These are phyloP conservation scores for Siphamia tubifer DNA, from an alignment of 2,113 vertebrate species.

Conservation along the genomic window DNA sequence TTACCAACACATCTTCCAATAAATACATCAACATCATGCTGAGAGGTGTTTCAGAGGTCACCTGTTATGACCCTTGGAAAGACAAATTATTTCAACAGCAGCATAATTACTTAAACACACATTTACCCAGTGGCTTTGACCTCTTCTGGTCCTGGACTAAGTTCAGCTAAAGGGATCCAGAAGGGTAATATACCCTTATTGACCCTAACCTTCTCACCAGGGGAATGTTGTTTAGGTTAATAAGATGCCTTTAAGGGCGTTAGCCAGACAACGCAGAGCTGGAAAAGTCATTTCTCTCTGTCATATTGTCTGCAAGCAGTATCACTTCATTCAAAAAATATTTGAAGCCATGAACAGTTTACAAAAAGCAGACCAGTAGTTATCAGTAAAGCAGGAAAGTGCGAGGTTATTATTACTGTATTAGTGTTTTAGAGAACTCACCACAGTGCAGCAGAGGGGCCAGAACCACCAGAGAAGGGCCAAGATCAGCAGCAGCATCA, in stretches of 20 bases:
- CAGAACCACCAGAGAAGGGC: constrained; percentile 98
- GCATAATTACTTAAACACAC: constrained; percentile 45
- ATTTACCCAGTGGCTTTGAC: constrained; percentile 27
- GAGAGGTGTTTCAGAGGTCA: not conserved
- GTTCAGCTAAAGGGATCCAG: constrained; percentile 22
- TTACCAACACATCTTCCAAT: not conserved
- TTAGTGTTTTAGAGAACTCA: constrained; percentile 74
- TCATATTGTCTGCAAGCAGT: not conserved
- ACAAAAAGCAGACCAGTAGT: not conserved
- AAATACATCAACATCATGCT: not conserved
- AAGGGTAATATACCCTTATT: not conserved
- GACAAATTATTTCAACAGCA: constrained; percentile 27
- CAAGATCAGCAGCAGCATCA: constrained; percentile 90
- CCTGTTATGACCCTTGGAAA: constrained; percentile 19
- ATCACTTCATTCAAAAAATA: not conserved
- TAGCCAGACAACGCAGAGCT: constrained; percentile 12
- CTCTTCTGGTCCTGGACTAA: constrained; percentile 23
- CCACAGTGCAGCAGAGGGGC: constrained; percentile 99
- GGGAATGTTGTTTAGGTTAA: constrained; percentile 23
- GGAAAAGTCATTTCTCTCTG: constrained; percentile 9
- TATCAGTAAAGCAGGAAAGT: not conserved
- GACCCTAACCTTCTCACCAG: constrained; percentile 6
- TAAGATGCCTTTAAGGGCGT: constrained; percentile 6
- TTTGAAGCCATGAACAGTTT: not conserved
- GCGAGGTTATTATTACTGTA: not conserved